These are phyloP conservation scores for Plumapathes pennacea DNA, from an alignment of 92 coral and sea anemone genomes.

Conservation along the genomic window DNA sequence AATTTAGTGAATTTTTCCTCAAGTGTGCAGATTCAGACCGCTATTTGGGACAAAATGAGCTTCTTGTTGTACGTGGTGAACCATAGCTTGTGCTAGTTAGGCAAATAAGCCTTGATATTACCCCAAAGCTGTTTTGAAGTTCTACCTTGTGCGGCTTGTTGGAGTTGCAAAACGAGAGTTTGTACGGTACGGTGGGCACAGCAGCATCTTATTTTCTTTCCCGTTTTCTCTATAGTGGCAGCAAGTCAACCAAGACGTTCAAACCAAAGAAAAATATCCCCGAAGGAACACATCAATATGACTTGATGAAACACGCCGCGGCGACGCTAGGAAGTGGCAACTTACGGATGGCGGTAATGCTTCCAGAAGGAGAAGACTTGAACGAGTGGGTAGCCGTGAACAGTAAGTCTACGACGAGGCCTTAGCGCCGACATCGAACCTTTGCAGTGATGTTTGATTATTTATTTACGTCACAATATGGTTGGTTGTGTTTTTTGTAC, in stretches of 20 bases:
- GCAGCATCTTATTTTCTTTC: not conserved
- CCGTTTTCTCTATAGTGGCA: slow-evolving; percentile 66
- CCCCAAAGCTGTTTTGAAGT: no score
- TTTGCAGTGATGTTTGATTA: not conserved
- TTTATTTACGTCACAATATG: no score
- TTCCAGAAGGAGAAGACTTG: slow-evolving; percentile 97
- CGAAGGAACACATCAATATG: slow-evolving; percentile 99
- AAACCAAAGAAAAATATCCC: slow-evolving; percentile 98
- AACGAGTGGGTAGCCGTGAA: slow-evolving; percentile 99
- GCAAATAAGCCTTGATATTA: no score
- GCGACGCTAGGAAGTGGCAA: slow-evolving; percentile 99
- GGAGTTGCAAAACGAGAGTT: not conserved
- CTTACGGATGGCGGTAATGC: slow-evolving; percentile 89
- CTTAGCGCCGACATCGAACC: not conserved
- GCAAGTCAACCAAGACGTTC: slow-evolving; percentile 98
- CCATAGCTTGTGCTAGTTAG: no score
- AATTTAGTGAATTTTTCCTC: no score
- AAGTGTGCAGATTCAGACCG: no score
- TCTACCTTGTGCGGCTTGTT: no score
- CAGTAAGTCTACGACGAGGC: slow-evolving; percentile 56
- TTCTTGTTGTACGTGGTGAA: no score
- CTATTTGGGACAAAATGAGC: no score
- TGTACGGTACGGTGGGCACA: not conserved
- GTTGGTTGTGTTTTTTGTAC: no score
- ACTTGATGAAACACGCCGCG: slow-evolving; percentile 98